Percentiles rank a stretch among this genome's conserved stretches.
These are phyloP conservation scores for Phyllostomus discolor DNA, from an alignment of 2,113 vertebrate species.

Conservation along the genomic window DNA sequence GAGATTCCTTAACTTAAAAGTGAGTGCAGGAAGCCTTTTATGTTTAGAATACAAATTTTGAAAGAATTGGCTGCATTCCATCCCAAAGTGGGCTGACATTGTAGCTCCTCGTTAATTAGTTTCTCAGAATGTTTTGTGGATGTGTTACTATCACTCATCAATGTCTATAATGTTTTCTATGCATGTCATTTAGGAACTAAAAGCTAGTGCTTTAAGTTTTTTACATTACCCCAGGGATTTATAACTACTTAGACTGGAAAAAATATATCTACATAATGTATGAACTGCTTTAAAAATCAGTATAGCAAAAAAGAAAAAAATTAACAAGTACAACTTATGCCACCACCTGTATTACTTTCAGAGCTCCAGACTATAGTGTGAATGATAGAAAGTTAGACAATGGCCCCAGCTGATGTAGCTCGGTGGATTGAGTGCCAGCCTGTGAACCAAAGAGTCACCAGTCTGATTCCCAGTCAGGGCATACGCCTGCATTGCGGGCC, in stretches of 20 bases:
- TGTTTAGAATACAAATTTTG: slow-evolving; percentile 22
- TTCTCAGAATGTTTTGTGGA: slow-evolving; percentile 12
- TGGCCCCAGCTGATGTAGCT: too few relatives aligned
- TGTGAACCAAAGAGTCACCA: too few relatives aligned
- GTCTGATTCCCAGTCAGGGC: too few relatives aligned
- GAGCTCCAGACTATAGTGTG: not conserved
- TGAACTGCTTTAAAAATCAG: slow-evolving; percentile 14
- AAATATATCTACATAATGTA: not conserved
- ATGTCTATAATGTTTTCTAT: not conserved
- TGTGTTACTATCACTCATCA: not conserved
- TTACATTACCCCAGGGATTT: not conserved
- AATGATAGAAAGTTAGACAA: not conserved
- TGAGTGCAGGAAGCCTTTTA: not conserved
- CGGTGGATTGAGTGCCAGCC: too few relatives aligned
- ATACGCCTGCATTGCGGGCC: too few relatives aligned
- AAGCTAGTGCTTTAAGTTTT: not conserved
- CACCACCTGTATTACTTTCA: not conserved
- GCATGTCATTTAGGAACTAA: not conserved
- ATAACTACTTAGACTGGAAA: not conserved
- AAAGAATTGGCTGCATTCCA: slow-evolving; percentile 17
- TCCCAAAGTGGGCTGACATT: not conserved
- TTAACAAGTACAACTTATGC: not conserved
- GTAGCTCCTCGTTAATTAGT: slow-evolving; percentile 13
- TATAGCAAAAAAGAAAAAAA: not conserved
- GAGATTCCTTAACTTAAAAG: slow-evolving; percentile 15